Evolutionary conservation across 2,797 vertebrate genomes (phyloP).

Genomic region (Falco cherrug): DNA sequence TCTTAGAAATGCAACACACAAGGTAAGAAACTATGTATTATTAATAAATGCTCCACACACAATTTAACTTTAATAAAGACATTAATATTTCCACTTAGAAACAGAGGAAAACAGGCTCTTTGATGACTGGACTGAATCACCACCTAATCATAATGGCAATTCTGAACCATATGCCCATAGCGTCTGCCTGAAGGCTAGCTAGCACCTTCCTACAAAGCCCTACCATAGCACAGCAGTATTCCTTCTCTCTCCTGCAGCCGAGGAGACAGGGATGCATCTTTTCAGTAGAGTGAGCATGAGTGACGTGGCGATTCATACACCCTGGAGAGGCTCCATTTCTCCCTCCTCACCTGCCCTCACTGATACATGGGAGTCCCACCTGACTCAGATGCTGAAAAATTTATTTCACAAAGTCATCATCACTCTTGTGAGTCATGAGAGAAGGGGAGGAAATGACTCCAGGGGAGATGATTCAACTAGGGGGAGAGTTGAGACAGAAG

Average conservation of each 20-base stretch:
- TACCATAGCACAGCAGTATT: neutral
- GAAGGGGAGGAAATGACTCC: slow-evolving; percentile 26
- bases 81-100: slow-evolving; percentile 21
- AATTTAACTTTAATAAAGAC: neutral
- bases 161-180: rapidly evolving
- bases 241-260: neutral
- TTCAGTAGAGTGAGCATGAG: neutral
- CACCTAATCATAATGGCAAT: neutral
- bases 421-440: slow-evolving; percentile 33
- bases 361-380: neutral
- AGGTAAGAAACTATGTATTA: neutral
- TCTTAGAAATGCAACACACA: neutral
- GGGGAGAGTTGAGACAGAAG: neutral
- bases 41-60: neutral
- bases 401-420: slow-evolving; percentile 13
- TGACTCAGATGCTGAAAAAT: slow-evolving; percentile 45
- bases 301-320: neutral
- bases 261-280: neutral
- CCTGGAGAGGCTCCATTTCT: neutral
- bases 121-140: slow-evolving; percentile 2
- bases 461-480: slow-evolving; percentile 50
- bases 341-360: neutral
- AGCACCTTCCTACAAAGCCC: neutral
- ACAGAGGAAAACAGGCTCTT: neutral
- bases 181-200: neutral